phyloP scores from a whole-genome alignment of 2,888 invertebrate genomes.

The Sialis lutaria region DNA sequence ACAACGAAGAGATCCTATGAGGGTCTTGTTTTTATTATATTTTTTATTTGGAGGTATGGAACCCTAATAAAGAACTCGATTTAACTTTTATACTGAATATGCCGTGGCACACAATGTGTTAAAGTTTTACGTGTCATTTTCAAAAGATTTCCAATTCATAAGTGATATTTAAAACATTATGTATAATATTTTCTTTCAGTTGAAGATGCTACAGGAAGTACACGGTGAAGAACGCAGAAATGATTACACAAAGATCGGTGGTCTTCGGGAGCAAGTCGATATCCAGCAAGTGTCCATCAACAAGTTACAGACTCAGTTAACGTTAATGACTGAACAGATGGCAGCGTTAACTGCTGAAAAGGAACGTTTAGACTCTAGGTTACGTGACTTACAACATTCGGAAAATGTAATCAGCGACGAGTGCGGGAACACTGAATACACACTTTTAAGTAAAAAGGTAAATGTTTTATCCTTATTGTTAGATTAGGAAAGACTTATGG shows the following conservation, averaged over 20 bases:
- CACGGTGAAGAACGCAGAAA: constrained; percentile 54
- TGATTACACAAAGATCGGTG: constrained; percentile 40
- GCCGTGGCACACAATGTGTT: too few relatives aligned
- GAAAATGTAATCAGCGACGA: constrained; percentile 7
- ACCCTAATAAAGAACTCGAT: too few relatives aligned
- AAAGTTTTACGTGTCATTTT: too few relatives aligned
- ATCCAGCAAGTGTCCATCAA: constrained; percentile 37
- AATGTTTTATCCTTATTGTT: not conserved
- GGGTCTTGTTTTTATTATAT: too few relatives aligned
- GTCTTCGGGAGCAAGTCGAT: constrained; percentile 39
- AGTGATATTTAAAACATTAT: too few relatives aligned
- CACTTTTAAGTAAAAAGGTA: constrained; percentile 1
- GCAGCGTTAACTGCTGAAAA: constrained; percentile 32
- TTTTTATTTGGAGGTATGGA: too few relatives aligned
- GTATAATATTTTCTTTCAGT: constrained; percentile 23
- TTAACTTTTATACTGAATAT: too few relatives aligned
- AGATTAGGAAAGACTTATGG: not conserved
- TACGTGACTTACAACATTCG: constrained; percentile 16
- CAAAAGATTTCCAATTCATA: too few relatives aligned
- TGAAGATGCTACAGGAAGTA: constrained; percentile 56
- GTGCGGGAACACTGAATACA: constrained; percentile 9
- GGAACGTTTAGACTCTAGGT: constrained; percentile 32
- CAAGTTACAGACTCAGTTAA: constrained; percentile 22
- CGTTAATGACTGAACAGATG: constrained; percentile 27
- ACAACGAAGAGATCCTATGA: too few relatives aligned